Evolutionary conservation across 2,888 invertebrate genomes (phyloP).

Genomic region (Drosophila ustulata): DNA sequence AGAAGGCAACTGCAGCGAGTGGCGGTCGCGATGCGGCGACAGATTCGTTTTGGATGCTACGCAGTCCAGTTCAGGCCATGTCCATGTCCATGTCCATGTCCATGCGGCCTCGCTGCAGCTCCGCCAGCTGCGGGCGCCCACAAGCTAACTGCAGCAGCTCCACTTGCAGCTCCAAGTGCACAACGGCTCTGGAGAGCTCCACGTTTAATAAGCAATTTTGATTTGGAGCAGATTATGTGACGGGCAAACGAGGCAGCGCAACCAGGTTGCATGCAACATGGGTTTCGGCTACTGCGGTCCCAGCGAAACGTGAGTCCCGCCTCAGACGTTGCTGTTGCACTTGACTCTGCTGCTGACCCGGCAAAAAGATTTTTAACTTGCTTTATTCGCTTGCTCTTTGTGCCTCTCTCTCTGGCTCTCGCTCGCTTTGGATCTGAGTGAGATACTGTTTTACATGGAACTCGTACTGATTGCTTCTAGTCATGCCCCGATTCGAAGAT

Average conservation of each 20-base stretch:
- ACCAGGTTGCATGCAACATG: constrained; percentile 70
- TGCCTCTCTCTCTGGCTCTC: constrained; percentile 21
- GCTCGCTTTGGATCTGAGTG: constrained; percentile 48
- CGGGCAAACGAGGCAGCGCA: constrained; percentile 67
- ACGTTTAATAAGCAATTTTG: constrained; percentile 84
- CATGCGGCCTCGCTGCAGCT: constrained; percentile 21
- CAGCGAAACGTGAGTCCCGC: constrained; percentile 53
- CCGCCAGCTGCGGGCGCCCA: constrained; percentile 42
- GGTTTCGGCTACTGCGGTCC: constrained; percentile 48
- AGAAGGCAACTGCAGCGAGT: constrained; percentile 57
- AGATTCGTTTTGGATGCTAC: constrained; percentile 80
- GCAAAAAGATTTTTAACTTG: constrained; percentile 61
- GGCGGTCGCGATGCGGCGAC: constrained; percentile 63
- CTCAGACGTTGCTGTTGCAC: constrained; percentile 56
- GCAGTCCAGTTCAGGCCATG: constrained; percentile 35
- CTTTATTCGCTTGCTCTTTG: constrained; percentile 23
- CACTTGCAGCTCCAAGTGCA: constrained; percentile 22
- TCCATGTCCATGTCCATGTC: constrained; percentile 20
- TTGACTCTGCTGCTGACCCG: constrained; percentile 79
- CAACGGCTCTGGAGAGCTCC: constrained; percentile 58
- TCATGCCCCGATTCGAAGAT: constrained; percentile 82
- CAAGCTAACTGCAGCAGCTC: constrained; percentile 16
- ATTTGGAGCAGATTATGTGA: constrained; percentile 83
- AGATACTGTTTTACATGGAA: constrained; percentile 84
- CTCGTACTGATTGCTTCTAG: constrained; percentile 84